Evolutionary conservation across 92 coral and sea anemone species (phyloP).

Genomic region (Parazoanthus darwini): DNA sequence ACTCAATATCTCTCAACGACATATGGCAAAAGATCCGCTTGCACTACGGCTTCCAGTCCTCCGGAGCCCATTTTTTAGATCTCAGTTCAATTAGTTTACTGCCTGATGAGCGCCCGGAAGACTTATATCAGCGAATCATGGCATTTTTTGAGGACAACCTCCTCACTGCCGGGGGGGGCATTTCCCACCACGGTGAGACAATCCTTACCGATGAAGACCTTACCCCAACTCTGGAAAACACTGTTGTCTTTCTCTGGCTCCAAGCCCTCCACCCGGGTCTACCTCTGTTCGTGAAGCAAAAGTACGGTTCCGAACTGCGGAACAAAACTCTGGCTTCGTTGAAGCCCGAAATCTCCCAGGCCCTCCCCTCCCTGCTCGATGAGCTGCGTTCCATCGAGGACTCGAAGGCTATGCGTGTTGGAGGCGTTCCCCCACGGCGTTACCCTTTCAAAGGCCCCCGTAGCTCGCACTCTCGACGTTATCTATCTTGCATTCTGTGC

Average conservation of each 20-base stretch:
- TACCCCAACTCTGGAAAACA: slow-evolving; percentile 68
- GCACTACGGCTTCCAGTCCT: no score
- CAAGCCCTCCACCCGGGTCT: slow-evolving; percentile 66
- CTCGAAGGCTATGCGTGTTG: slow-evolving; percentile 40
- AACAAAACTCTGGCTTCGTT: slow-evolving; percentile 14
- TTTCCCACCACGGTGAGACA: slow-evolving; percentile 67
- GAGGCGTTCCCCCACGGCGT: slow-evolving; percentile 7
- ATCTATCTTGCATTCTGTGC: slow-evolving; percentile 46
- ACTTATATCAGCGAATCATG: no score
- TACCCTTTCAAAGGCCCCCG: not conserved
- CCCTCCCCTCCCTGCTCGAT: slow-evolving; percentile 11
- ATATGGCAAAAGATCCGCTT: no score
- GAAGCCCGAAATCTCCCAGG: slow-evolving; percentile 14
- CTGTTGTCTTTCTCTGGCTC: slow-evolving; percentile 55
- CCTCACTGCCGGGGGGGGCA: slow-evolving; percentile 30
- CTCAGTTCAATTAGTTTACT: no score
- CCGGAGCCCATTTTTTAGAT: no score
- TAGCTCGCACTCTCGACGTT: not conserved
- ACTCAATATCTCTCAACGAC: no score
- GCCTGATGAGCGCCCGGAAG: not conserved
- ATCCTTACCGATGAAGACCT: slow-evolving; percentile 61
- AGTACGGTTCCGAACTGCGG: slow-evolving; percentile 55
- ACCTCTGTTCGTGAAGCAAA: slow-evolving; percentile 53
- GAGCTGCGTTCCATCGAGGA: not conserved
- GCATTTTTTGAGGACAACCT: no score